phyloP scores from a whole-genome alignment of 92 coral and sea anemone genomes.

The Virgularia gustaviana region DNA sequence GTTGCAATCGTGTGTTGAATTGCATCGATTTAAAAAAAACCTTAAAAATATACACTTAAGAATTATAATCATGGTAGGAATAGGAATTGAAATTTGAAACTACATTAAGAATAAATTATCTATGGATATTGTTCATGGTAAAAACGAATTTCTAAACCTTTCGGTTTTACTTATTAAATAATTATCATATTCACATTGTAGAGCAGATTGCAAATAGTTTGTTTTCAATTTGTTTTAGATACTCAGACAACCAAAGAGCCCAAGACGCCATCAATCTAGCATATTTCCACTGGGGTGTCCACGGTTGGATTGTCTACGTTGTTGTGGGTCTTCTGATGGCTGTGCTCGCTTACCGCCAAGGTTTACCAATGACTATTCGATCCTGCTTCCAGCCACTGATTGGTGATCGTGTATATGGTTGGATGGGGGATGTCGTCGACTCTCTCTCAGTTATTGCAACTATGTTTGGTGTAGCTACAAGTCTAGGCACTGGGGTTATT shows the following conservation, averaged over 20 bases:
- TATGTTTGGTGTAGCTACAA: conserved; percentile 87
- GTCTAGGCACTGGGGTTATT: conserved; percentile 82
- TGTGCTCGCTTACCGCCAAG: conserved; percentile 64
- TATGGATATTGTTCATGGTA: not conserved
- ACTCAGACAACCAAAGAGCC: conserved; percentile 75
- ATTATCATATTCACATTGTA: too few species aligned
- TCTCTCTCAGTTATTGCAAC: conserved; percentile 70
- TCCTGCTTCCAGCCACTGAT: conserved; percentile 80
- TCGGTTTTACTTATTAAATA: too few species aligned
- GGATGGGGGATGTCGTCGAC: conserved; percentile 75
- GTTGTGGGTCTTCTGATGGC: conserved; percentile 80
- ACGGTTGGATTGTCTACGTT: conserved; percentile 87
- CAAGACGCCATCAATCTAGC: conserved; percentile 89
- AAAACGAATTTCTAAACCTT: not conserved
- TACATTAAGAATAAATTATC: not conserved
- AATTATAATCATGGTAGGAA: too few species aligned
- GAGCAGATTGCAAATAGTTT: too few species aligned
- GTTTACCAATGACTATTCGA: conserved; percentile 84
- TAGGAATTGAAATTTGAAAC: not conserved
- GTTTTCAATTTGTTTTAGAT: conserved; percentile 47
- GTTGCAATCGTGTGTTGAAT: too few species aligned
- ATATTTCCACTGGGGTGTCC: conserved; percentile 86
- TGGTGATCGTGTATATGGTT: conserved; percentile 73
- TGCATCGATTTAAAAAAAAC: too few species aligned
- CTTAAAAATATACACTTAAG: too few species aligned